These are phyloP conservation scores for Equus przewalskii DNA, from an alignment of 2,113 vertebrate genomes.

Conservation along the genomic window DNA sequence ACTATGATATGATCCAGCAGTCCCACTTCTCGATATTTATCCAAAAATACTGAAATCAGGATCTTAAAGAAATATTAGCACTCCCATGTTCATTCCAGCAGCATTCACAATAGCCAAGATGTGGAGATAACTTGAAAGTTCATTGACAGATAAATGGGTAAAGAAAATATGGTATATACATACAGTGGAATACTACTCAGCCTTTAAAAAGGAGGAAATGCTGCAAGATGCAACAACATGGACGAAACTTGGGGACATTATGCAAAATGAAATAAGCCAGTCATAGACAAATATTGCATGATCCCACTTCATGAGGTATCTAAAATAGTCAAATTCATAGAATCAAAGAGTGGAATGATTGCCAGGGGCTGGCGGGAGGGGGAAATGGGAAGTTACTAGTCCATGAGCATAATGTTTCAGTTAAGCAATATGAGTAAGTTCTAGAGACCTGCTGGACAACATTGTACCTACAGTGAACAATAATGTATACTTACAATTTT, in stretches of 20 bases:
- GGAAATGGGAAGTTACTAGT: no score
- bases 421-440: no score
- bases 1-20: background rate
- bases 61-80: background rate
- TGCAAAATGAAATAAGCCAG: background rate
- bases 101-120: no score
- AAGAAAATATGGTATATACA: background rate
- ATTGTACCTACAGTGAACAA: background rate
- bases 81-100: background rate
- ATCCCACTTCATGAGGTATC: no score
- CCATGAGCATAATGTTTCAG: background rate
- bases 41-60: background rate
- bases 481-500: background rate
- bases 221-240: background rate
- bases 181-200: background rate
- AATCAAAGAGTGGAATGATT: background rate
- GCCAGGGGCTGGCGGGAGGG: background rate
- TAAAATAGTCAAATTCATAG: background rate
- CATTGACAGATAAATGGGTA: background rate
- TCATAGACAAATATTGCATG: background rate
- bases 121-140: background rate
- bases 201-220: background rate
- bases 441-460: background rate
- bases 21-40: background rate
- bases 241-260: background rate